These are phyloP conservation scores for Drosophila algonquin DNA, from an alignment of 2,888 invertebrate species.

Conservation along the genomic window DNA sequence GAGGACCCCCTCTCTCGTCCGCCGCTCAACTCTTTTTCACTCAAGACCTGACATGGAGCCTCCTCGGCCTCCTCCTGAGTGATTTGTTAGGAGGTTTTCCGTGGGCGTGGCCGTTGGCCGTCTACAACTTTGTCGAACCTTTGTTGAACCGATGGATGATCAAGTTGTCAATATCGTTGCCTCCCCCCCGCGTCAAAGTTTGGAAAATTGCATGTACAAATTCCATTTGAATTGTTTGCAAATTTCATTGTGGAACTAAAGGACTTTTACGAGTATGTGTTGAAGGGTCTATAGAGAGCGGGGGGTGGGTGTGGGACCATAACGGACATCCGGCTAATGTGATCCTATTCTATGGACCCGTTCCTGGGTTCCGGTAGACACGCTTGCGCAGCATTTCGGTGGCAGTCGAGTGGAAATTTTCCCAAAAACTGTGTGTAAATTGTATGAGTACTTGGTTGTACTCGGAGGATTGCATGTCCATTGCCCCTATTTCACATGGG, in stretches of 20 bases:
- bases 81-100: constrained; percentile 55
- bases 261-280: constrained; percentile 2
- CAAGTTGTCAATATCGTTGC: constrained; percentile 62
- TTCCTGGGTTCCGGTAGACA: constrained; percentile 20
- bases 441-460: not conserved
- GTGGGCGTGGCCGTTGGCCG: constrained; percentile 19
- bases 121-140: constrained; percentile 49
- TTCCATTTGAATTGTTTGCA: constrained; percentile 73
- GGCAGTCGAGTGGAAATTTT: constrained; percentile 62
- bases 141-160: constrained; percentile 28
- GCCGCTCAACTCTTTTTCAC: constrained; percentile 39
- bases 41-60: constrained; percentile 25
- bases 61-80: constrained; percentile 51
- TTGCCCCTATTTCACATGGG: constrained; percentile 79
- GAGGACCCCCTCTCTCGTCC: constrained; percentile 17
- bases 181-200: constrained; percentile 32
- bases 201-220: constrained; percentile 62
- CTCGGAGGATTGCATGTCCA: constrained; percentile 58
- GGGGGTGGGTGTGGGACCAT: constrained; percentile 44
- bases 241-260: constrained; percentile 59
- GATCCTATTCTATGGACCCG: constrained; percentile 31
- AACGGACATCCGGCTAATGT: constrained; percentile 74
- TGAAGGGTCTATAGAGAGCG: constrained; percentile 13
- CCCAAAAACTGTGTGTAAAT: constrained; percentile 30
- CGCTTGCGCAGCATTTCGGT: constrained; percentile 48